Conservation (phyloP, 2,797 vertebrate genomes). For the Gadopsis bispinosus region DNA sequence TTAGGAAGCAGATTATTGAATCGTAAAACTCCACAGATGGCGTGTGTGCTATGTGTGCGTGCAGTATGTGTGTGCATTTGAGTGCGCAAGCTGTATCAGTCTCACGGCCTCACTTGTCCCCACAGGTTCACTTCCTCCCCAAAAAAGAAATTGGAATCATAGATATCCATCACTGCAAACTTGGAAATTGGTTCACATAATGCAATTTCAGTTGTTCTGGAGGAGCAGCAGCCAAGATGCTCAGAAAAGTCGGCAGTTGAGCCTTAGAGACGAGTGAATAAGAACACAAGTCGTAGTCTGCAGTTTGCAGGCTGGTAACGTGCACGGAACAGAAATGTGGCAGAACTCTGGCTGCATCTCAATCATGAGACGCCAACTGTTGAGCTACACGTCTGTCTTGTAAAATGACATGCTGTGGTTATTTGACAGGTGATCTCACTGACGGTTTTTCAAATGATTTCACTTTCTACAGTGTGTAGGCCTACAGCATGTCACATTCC, state of each 20-base stretch:
- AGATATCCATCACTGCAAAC: constrained; percentile 76
- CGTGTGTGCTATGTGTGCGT: constrained; percentile 10
- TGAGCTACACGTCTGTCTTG: constrained; percentile 53
- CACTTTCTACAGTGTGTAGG: neutral
- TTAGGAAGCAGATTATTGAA: constrained; percentile 78
- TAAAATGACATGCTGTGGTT: constrained; percentile 19
- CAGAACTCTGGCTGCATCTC: constrained; percentile 72
- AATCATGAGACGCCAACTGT: constrained; percentile 55
- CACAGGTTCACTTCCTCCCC: constrained; percentile 55
- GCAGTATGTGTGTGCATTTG: constrained; percentile 50
- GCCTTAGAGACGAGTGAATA: constrained; percentile 73
- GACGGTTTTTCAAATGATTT: constrained; percentile 34
- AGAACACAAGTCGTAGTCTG: constrained; percentile 74
- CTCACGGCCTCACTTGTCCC: constrained; percentile 67
- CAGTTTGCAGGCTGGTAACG: constrained; percentile 69
- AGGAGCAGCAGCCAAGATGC: constrained; percentile 60
- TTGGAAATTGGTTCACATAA: constrained; percentile 64
- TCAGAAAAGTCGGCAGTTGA: constrained; percentile 72
- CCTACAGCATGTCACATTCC: neutral
- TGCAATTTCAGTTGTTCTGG: constrained; percentile 74
- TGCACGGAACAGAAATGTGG: constrained; percentile 73
- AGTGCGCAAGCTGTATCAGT: constrained; percentile 49
- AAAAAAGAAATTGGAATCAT: constrained; percentile 66
- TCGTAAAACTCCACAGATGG: constrained; percentile 75
- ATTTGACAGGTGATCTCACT: constrained; percentile 44